Conservation (phyloP, 2,888 invertebrate species). For the Lithophane leautieri region DNA sequence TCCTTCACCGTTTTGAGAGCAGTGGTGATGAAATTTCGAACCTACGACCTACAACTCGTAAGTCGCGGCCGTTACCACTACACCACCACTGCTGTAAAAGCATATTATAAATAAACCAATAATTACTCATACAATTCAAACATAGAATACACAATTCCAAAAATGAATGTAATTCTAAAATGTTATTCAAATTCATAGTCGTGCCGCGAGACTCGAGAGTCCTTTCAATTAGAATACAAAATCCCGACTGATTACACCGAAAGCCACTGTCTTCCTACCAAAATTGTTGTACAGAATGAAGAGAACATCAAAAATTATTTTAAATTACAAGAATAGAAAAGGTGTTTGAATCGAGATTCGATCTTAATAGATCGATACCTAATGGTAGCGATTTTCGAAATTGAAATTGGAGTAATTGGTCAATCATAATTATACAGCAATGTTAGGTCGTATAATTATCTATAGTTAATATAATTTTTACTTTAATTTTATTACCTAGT, state of each 20-base stretch:
- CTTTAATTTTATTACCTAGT: neutral
- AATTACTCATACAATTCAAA: slow-evolving; percentile 11
- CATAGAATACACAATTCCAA: slow-evolving; percentile 30
- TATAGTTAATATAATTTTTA: neutral
- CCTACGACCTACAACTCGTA: no score
- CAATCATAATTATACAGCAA: slow-evolving; percentile 27
- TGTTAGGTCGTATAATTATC: no score
- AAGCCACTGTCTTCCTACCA: slow-evolving; percentile 61
- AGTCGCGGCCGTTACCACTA: no score
- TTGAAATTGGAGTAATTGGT: slow-evolving; percentile 43
- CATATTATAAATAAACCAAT: neutral
- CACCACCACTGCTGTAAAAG: no score
- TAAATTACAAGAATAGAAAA: slow-evolving; percentile 56
- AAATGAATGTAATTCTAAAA: slow-evolving; percentile 47
- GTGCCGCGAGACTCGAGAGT: slow-evolving; percentile 56
- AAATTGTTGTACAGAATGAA: slow-evolving; percentile 63
- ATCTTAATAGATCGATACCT: no score
- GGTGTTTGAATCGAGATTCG: slow-evolving; percentile 36
- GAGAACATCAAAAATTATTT: slow-evolving; percentile 67
- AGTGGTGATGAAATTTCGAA: no score
- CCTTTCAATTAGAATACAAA: slow-evolving; percentile 72
- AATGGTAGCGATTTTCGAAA: slow-evolving; percentile 14
- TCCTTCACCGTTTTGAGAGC: no score
- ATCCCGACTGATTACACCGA: slow-evolving; percentile 71
- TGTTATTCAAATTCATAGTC: slow-evolving; percentile 67